Base-by-base conservation (phyloP, 2,888 invertebrate species). In the Atrina japonica region DNA sequence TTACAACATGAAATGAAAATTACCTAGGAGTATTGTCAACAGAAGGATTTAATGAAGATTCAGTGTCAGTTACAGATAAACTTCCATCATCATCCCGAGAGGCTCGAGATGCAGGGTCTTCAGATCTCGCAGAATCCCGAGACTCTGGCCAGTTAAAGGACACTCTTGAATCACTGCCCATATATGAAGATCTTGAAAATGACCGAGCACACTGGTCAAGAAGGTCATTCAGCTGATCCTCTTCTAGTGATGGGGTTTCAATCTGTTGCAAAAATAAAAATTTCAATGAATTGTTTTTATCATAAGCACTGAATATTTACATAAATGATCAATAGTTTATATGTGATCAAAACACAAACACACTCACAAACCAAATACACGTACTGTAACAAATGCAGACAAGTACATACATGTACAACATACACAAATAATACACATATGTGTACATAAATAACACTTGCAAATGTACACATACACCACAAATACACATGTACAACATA, bases 161-260 rank as follows among this genome's bases (percentile, higher is more conserved):
- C 49, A 74, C 66, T 66, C 83, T 70, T 23, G 80, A 78, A 29
- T 77, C 73, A 9, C 71, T 43, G 66, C 74, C 65, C 45, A 74
- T 63, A 16, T 70, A 67, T 1, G 79, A 76, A 21, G 82, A 67
- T 27, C 78, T 66, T 5, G 87, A 86, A 67, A 88, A 66, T 14
- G 87, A 86, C 6, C 84, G 72, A 9, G 82, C 84, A 83, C 88
- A 88, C 73, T 88, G 84, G 25, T 88, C 87, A 53, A 89, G 74
- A n/a, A 89, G 75, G 41, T 80, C 76, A 41, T 88, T 81, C 40
- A 89, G 78, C 65, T 88, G 85, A 47, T 85, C 80, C 5, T 83
- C 85, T 11, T 79, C 75, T 61, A 89, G 74, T 21, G 66, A 56
- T 9, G 88, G 86, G 3, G 84, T 81, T 40, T 85, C 86, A n/a